Base-by-base conservation (phyloP, 2,113 vertebrate genomes). In the Progne subis region DNA sequence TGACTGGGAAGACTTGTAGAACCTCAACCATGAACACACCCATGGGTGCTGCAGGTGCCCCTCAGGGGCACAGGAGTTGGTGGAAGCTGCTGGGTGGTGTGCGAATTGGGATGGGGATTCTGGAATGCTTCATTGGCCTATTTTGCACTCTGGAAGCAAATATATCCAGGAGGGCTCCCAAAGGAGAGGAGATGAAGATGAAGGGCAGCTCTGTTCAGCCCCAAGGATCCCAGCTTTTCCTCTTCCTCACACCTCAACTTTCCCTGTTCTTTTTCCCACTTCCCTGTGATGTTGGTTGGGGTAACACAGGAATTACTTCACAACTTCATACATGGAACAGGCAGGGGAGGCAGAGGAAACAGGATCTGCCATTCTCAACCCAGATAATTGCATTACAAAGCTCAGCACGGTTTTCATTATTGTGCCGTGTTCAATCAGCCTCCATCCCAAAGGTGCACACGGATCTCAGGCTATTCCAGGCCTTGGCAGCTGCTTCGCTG, bases 401-500 rank as follows among this genome's bases (percentile, higher is more conserved):
- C 95, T 56, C 74, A 84, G 92, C 67, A 69, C 11, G 1, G 84
- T 82, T 94, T 61, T 55, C 47, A 34, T 85, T 65, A 74, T 18
- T 50, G 59, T 39, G 57, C 67, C 23, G 2, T 44, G 91, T 80
- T 91, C 87, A 61, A 34, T 89, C 93, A 87, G 6, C 70, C 24
- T 28, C 93, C 21, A 49, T 82, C 93, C 87, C 87, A 65, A 92
- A 97, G 95, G 91, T 94, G 82, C 70, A 77, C 15, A 59, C 3
- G 1, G 32, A 69, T 59, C 78, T 63, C 74, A 47, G 70, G 64
- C 75, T 79, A 9, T 86, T 86, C 82, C 44, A 80, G 63, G 53
- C 29, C 43, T 56, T 97, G 91, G 87, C 94, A 93, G 95, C 78
- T 59, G 81, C 81, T 85, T 60, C 3, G 6, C 32, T 69, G 46